A percentile compares a stretch with the other conserved stretches of the same genome.
These are phyloP conservation scores for Mormyrus proboscirostris DNA, from an alignment of 2,797 vertebrate species.

Conservation along the genomic window DNA sequence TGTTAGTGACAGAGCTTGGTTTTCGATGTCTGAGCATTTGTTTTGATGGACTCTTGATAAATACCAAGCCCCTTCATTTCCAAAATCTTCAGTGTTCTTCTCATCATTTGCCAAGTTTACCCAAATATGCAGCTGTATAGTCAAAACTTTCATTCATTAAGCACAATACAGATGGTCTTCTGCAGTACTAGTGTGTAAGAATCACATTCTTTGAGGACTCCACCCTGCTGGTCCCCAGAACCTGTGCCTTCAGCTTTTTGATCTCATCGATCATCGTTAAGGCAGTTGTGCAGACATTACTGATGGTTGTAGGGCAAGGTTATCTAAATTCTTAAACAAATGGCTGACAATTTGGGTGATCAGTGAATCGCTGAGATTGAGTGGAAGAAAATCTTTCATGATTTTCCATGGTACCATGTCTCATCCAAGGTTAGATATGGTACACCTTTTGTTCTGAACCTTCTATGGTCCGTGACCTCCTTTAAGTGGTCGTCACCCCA, in stretches of 20 bases:
- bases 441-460: neutral
- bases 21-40: neutral
- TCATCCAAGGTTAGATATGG: neutral
- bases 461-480: neutral
- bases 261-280: neutral
- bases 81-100: neutral
- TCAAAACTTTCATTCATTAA: neutral
- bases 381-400: neutral
- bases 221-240: neutral
- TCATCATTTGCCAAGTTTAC: neutral
- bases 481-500: slow-evolving; percentile 1
- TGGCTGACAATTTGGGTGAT: neutral
- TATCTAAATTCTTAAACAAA: neutral
- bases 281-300: neutral
- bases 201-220: neutral
- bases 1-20: neutral
- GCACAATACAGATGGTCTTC: neutral
- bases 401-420: neutral
- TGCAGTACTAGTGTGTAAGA: neutral
- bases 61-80: neutral
- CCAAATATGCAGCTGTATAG: neutral
- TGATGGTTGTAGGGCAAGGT: neutral
- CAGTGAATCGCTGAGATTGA: neutral
- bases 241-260: neutral
- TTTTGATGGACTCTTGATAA: neutral